Base-by-base conservation (phyloP, 2,113 vertebrate species). In the Microtus pennsylvanicus region DNA sequence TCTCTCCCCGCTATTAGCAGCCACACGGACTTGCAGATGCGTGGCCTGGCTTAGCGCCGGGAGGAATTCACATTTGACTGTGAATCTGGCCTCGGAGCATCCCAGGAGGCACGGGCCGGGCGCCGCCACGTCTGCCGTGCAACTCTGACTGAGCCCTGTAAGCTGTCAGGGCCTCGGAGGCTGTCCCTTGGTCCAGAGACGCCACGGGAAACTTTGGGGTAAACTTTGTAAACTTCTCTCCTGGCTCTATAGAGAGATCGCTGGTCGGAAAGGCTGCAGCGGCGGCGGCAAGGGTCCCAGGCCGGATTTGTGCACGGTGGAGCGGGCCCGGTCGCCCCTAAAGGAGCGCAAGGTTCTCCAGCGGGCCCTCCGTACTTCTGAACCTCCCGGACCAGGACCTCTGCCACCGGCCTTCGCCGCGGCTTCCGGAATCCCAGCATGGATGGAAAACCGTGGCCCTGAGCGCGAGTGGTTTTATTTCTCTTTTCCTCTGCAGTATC, bases 211-310 rank as follows among this genome's bases (percentile, higher is more conserved):
- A 97, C 93, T 96, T 97, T 94, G 4, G 30, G 45, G 75, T 33
- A 89, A 97, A 97, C 96, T 97, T 97, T 80, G 81, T n/a, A 86
- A 95, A 97, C 94, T 97, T 92, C 70, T 42, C 52, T 74, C 7
- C 69, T 11, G 0, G 63, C 69, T 6, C 45, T 21, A 63, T 26
- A 63, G 42, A 93, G 83, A 91, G 52, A 61, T 74, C 2, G 0
- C 26, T 17, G 21, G 75, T 42, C 28, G 0, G 24, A 63, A 61
- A 35, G 82, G 90, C 77, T 6, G 3, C 22, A 2, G 47, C 28
- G 3, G 65, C 26, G 0, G 9, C 30, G 35, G 19, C 0, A 2
- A 17, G 30, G 74, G 30, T 42, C 38, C 58, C 58, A 76, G 12
- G 58, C 75, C 75, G 42, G 89, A 47, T 45, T 24, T 58, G 75